Conservation (phyloP, 1,140 invertebrate genomes). For the Saccostrea cuccullata region DNA sequence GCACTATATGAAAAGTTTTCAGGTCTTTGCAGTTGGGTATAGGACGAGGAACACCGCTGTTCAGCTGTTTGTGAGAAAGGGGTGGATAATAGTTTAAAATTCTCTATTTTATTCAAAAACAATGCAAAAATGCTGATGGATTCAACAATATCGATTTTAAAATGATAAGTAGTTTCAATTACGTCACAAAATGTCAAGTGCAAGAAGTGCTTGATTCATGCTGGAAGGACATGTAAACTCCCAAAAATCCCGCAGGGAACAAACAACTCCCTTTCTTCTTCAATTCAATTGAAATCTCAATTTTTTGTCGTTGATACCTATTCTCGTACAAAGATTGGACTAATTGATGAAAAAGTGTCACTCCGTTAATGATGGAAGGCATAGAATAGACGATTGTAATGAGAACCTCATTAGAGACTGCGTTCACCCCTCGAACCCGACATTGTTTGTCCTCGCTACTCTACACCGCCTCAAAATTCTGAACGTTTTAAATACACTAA, state of each 20-base stretch:
- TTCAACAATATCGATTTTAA: background rate
- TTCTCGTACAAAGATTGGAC: constrained; percentile 16
- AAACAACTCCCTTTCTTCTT: constrained; percentile 17
- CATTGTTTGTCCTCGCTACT: constrained; percentile 3
- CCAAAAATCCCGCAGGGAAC: constrained; percentile 15
- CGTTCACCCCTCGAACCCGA: background rate
- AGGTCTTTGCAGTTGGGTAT: too few relatives aligned
- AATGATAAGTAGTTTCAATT: background rate
- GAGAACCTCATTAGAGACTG: constrained; percentile 22
- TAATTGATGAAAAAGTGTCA: constrained; percentile 50
- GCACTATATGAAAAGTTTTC: too few relatives aligned
- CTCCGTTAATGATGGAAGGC: constrained; percentile 34
- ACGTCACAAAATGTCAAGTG: background rate
- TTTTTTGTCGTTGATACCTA: constrained; percentile 30
- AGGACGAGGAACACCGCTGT: background rate
- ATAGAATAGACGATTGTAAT: constrained; percentile 32
- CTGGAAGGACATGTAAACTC: constrained; percentile 35
- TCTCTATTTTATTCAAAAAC: too few relatives aligned
- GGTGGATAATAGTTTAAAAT: background rate
- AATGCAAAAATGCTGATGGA: background rate
- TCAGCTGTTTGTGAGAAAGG: background rate
- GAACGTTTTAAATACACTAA: constrained; percentile 43
- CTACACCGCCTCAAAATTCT: constrained; percentile 39
- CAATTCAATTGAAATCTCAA: constrained; percentile 39
- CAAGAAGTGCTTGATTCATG: background rate